Evolutionary conservation across 2,888 invertebrate genomes (phyloP), one percentile per base, ranked within the genome.

Genomic region (Callinectes sapidus): DNA sequence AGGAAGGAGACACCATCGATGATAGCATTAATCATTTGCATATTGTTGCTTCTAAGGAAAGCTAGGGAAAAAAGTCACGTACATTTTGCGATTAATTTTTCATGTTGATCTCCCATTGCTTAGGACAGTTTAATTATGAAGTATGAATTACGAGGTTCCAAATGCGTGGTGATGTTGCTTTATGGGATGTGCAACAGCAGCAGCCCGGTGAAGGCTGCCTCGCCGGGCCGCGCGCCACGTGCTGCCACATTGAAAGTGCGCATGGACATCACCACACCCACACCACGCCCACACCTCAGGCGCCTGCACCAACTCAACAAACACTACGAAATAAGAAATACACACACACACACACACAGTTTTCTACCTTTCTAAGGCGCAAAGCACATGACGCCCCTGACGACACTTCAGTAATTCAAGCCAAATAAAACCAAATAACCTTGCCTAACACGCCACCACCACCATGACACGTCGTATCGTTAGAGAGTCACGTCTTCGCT

Each of bases 321-420:
- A 48, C 48, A 48, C 10, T 48, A 48, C 23, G 61, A 61, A 61
- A 23, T 3, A 61, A 13, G 28, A 71, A 3, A 71, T 28, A 28
- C 23, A 71, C 10, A 71, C 18, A 71, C 10, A 71, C 10, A 71
- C 10, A 71, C 10, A 71, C 10, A 6, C 10, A 71, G 23, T 61
- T 61, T 61, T 23, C 61, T 61, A 61, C 16, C 71, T 71, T 71
- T 71, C 71, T 23, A 71, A 71, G 71, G 71, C 71, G 71, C 71
- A 13, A 8, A n/a, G 23, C 61, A 18, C 71, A 71, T 28, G 3
- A 71, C 71, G 2, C 71, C 71, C 28, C 71, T 71, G 28, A 71
- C 28, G 71, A 71, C 71, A n/a, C 71, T 6, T 18, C 71, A 23
- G 16, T 71, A 71, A 28, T 8, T 23, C 23, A 23, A n/a, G 71